Evolutionary conservation across 2,888 invertebrate genomes (phyloP).

Genomic region (Parnassius mnemosyne): DNA sequence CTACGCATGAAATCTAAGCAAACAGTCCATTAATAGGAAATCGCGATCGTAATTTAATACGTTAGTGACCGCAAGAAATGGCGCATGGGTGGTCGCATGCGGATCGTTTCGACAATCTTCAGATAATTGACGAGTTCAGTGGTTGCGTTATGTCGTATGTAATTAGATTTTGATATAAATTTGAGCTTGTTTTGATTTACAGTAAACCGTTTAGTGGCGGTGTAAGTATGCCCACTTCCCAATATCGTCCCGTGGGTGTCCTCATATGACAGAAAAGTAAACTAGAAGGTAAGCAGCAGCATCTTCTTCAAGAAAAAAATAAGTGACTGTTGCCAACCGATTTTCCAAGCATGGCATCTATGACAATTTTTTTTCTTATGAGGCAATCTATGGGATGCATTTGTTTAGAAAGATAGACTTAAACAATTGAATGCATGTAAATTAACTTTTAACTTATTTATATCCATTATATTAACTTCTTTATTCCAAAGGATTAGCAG

Average conservation of each 20-base stretch:
- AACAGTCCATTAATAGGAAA: slow-evolving; percentile 42
- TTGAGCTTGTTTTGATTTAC: slow-evolving; percentile 29
- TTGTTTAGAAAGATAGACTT: no score
- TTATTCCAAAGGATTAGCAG: background rate
- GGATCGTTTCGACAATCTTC: slow-evolving; percentile 44
- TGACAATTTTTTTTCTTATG: no score
- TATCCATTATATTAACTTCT: background rate
- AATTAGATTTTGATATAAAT: slow-evolving; percentile 29
- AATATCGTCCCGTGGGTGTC: no score
- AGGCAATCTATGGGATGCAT: no score
- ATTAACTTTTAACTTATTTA: slow-evolving; percentile 27
- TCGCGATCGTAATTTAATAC: slow-evolving; percentile 51
- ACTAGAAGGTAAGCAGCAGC: no score
- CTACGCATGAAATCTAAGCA: slow-evolving; percentile 17
- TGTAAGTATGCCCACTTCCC: no score
- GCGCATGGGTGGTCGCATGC: slow-evolving; percentile 60
- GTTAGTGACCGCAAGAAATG: slow-evolving; percentile 47
- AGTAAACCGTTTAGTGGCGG: background rate
- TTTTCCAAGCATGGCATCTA: no score
- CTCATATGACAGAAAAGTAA: no score
- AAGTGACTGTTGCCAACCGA: no score
- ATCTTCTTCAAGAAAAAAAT: no score
- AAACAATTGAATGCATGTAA: no score
- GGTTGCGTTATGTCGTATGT: slow-evolving; percentile 22
- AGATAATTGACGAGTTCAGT: slow-evolving; percentile 53